Evolutionary conservation across 2,113 vertebrate species (phyloP).

Genomic region (Narcine bancroftii): DNA sequence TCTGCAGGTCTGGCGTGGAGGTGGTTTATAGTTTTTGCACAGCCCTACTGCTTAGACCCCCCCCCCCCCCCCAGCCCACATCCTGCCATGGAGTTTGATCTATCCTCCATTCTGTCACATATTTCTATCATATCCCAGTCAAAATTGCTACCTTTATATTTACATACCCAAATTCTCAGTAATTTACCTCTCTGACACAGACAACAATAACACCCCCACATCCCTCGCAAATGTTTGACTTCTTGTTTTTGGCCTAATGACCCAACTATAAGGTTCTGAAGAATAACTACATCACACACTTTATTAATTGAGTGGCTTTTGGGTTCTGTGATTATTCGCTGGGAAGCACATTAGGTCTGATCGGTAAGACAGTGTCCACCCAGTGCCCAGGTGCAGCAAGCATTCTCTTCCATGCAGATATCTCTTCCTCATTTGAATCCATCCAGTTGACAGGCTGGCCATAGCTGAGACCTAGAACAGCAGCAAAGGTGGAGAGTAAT

Average conservation of each 20-base stretch:
- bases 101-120: background rate
- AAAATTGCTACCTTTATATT: background rate
- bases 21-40: background rate
- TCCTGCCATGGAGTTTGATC: background rate
- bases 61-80: too few relatives aligned
- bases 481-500: background rate
- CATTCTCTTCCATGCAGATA: slow-evolving; percentile 65
- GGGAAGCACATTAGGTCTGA: slow-evolving; percentile 69
- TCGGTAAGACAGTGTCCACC: slow-evolving; percentile 72
- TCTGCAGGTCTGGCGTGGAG: background rate
- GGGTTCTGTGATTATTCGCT: slow-evolving; percentile 42
- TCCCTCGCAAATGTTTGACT: background rate
- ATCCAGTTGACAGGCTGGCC: slow-evolving; percentile 80
- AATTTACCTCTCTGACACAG: background rate
- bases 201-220: too few relatives aligned
- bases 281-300: background rate
- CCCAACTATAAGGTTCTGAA: background rate
- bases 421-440: slow-evolving; percentile 84
- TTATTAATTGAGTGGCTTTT: background rate
- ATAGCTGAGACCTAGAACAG: slow-evolving; percentile 72
- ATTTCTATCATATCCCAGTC: background rate
- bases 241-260: background rate
- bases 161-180: background rate
- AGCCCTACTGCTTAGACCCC: background rate
- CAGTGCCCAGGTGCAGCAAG: slow-evolving; percentile 70